Evolutionary conservation across 2,797 vertebrate genomes (phyloP).

Genomic region (Limnodromus scolopaceus): DNA sequence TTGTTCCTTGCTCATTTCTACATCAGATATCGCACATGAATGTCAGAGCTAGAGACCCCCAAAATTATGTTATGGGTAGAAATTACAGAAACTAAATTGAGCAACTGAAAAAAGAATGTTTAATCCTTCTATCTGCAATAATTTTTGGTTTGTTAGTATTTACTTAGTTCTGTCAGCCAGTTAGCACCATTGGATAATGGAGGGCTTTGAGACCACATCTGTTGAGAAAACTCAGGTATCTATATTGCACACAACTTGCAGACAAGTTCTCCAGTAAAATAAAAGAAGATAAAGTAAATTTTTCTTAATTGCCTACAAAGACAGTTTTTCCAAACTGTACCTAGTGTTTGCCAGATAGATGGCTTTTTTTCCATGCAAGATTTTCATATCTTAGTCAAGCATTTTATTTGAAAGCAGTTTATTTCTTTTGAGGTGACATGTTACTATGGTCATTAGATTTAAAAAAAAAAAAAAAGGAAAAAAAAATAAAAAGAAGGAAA

Average conservation of each 20-base stretch:
- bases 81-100: neutral
- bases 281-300: neutral
- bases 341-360: neutral
- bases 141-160: neutral
- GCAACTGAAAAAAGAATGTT: neutral
- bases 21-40: neutral
- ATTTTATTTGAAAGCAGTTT: neutral
- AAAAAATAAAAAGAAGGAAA: neutral
- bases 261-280: neutral
- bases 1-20: neutral
- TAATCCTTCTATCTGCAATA: neutral
- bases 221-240: neutral
- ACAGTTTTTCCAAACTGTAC: neutral
- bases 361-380: neutral
- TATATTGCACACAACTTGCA: neutral
- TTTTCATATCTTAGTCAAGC: neutral
- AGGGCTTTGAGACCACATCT: neutral
- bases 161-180: neutral
- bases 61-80: neutral
- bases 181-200: neutral
- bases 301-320: neutral
- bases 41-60: neutral
- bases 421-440: neutral
- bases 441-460: neutral
- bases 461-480: neutral